phyloP scores from a whole-genome alignment of 2,797 vertebrate species.

The Oreonectes daqikongensis region DNA sequence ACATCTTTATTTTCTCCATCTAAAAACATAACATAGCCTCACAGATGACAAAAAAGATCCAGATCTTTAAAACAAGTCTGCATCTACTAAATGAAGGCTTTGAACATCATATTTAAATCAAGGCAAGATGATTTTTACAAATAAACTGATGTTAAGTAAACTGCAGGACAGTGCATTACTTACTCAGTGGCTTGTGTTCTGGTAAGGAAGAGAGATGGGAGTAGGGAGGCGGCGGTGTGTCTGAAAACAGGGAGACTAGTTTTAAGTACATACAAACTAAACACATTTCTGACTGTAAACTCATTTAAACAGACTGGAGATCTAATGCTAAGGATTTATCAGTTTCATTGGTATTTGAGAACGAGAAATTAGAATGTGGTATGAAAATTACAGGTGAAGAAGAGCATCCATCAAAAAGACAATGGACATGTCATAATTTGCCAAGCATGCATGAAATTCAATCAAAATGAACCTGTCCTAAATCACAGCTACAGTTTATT shows the following conservation, averaged over 20 bases:
- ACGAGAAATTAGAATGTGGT: slow-evolving; percentile 13
- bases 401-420: slow-evolving; percentile 25
- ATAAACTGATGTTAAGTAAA: not conserved
- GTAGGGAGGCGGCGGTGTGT: slow-evolving; percentile 95
- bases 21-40: not conserved
- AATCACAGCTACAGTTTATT: not conserved
- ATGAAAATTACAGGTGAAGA: slow-evolving; percentile 40
- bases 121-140: not conserved
- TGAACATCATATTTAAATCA: not conserved
- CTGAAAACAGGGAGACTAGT: slow-evolving; percentile 77
- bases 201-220: slow-evolving; percentile 83
- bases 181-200: slow-evolving; percentile 91
- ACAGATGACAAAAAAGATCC: not conserved
- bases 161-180: slow-evolving; percentile 62
- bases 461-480: slow-evolving; percentile 1
- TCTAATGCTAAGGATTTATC: not conserved
- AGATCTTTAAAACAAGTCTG: not conserved
- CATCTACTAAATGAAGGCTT: not conserved
- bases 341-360: not conserved
- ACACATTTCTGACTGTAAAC: not conserved
- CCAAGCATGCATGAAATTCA: slow-evolving; percentile 21
- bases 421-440: not conserved
- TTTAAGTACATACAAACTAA: slow-evolving; percentile 21
- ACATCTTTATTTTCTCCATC: not conserved
- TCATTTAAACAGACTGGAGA: not conserved